Conservation (phyloP, 2,113 vertebrate genomes). For the Urocitellus parryii region DNA sequence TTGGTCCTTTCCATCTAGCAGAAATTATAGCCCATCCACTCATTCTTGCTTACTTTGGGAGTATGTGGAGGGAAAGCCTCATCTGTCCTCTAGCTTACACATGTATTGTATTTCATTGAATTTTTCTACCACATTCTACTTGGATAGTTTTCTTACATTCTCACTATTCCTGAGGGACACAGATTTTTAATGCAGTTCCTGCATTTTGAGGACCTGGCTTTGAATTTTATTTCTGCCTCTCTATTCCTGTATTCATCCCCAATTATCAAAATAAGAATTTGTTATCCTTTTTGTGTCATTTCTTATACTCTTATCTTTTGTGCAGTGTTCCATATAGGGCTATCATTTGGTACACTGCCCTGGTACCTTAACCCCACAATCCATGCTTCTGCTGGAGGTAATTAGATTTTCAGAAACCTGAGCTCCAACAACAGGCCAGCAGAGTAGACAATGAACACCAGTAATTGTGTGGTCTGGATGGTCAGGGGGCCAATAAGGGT, state of each 20-base stretch:
- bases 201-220: not conserved
- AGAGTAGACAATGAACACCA: not conserved
- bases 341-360: not conserved
- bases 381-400: not conserved
- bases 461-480: not conserved
- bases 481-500: not conserved
- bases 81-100: not conserved
- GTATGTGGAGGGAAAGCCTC: not conserved
- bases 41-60: slow-evolving; percentile 23
- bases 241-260: not conserved
- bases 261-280: not conserved
- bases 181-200: not conserved
- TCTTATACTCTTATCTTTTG: not conserved
- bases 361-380: not conserved
- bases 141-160: not conserved
- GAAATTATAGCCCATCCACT: not conserved
- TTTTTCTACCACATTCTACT: not conserved
- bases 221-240: slow-evolving; percentile 4
- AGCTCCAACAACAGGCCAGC: not conserved
- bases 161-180: not conserved
- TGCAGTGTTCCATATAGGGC: not conserved
- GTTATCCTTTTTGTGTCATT: not conserved
- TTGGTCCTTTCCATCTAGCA: not conserved
- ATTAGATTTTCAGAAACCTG: not conserved
- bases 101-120: not conserved